Evolutionary conservation across 2,113 vertebrate genomes (phyloP).

Genomic region (Cyphomyrus discorhynchus): DNA sequence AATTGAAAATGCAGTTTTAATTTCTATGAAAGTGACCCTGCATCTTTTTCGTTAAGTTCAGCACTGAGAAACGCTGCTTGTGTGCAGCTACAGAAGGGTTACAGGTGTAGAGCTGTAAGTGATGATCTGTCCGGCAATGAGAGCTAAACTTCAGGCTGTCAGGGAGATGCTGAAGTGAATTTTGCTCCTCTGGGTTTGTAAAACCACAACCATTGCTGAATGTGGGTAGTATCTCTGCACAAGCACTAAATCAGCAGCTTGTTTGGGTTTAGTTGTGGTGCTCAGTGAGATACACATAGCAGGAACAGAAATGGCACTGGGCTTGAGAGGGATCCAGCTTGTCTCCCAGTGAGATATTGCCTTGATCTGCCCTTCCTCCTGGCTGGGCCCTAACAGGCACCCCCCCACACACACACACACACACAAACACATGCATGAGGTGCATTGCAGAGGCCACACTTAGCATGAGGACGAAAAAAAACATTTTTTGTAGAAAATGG

Average conservation of each 20-base stretch:
- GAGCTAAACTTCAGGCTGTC: neutral
- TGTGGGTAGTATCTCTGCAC: neutral
- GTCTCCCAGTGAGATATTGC: neutral
- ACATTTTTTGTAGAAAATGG: constrained; percentile 38
- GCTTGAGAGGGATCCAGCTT: neutral
- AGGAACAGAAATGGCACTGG: neutral
- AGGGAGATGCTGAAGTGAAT: neutral
- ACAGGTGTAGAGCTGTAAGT: neutral
- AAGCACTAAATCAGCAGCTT: neutral
- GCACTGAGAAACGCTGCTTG: neutral
- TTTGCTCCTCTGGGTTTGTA: neutral
- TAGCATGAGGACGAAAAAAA: constrained; percentile 62
- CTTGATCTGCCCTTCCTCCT: neutral
- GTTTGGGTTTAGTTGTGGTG: neutral
- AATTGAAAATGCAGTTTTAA: neutral
- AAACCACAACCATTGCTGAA: neutral
- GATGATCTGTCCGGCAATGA: neutral
- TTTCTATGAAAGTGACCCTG: neutral
- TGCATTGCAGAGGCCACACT: constrained; percentile 66
- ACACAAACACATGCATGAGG: constrained; percentile 53
- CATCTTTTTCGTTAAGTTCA: neutral
- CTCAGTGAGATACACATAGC: neutral
- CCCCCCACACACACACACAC: neutral
- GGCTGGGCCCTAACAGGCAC: neutral
- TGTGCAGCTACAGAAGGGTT: neutral